A percentile compares a stretch with the other conserved stretches of the same genome.
These are phyloP conservation scores for Lethrus apterus DNA, from an alignment of 1,140 invertebrate species.

Conservation along the genomic window DNA sequence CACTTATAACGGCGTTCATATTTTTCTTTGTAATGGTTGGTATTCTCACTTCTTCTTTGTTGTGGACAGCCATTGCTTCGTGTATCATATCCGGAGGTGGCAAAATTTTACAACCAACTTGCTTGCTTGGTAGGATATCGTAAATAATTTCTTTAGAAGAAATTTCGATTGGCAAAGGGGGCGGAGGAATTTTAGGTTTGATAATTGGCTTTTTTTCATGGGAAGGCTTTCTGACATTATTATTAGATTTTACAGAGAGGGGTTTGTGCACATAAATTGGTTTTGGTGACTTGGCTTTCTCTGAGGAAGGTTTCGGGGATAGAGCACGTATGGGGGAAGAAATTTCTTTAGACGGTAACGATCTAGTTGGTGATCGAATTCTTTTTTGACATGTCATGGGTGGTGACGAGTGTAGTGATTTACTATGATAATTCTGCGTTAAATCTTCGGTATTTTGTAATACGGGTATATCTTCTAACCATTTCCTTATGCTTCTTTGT, in stretches of 20 bases:
- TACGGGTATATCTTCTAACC: constrained; percentile 65
- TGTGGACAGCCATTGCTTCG: constrained; percentile 50
- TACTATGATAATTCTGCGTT: background rate
- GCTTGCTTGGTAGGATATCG: constrained; percentile 24
- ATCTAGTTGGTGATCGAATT: constrained; percentile 33
- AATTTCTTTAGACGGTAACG: constrained; percentile 26
- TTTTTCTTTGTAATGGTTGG: constrained; percentile 47
- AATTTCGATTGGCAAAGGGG: constrained; percentile 16
- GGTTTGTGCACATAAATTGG: background rate
- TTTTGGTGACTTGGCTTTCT: constrained; percentile 16
- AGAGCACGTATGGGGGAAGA: constrained; percentile 25
- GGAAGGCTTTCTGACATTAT: too few species aligned
- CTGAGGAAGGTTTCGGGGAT: constrained; percentile 30
- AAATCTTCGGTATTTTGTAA: constrained; percentile 30
- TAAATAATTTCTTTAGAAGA: constrained; percentile 31
- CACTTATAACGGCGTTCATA: constrained; percentile 51
- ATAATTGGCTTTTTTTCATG: constrained; percentile 5
- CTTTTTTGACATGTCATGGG: background rate
- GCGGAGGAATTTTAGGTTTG: constrained; percentile 24
- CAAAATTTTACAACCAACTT: constrained; percentile 16
- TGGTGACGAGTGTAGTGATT: constrained; percentile 7
- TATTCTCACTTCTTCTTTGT: constrained; percentile 35
- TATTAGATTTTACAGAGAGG: background rate
- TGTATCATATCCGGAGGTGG: constrained; percentile 52
- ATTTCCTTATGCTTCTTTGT: constrained; percentile 63